A percentile compares a stretch with the other conserved stretches of the same genome.
phyloP scores from a whole-genome alignment of 2,797 vertebrate species.

The Ibycter americanus region DNA sequence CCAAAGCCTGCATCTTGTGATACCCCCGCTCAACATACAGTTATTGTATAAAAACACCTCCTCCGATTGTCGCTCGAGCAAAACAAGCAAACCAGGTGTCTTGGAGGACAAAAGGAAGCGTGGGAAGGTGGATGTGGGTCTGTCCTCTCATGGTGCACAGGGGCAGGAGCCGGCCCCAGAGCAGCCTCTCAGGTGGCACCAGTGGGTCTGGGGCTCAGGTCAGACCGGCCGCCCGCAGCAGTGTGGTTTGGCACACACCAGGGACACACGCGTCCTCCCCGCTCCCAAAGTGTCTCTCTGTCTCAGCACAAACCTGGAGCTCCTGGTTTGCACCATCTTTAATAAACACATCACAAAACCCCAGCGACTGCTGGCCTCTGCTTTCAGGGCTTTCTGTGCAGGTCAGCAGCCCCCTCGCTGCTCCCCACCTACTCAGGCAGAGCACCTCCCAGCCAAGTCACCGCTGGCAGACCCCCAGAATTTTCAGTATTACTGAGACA shows the following conservation, averaged over 20 bases:
- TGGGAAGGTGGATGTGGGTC: background rate
- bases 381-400: background rate
- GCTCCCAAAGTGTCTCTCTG: fast-evolving
- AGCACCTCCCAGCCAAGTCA: background rate
- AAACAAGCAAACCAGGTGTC: background rate
- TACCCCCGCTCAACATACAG: background rate
- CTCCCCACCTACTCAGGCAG: background rate
- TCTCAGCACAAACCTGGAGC: background rate
- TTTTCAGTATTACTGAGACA: background rate
- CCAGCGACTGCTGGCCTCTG: background rate
- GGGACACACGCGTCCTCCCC: background rate
- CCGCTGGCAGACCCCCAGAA: background rate
- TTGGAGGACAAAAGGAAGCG: background rate
- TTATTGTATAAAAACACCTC: background rate
- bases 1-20: background rate
- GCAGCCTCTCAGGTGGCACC: background rate
- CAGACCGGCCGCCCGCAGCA: fast-evolving
- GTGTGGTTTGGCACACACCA: fast-evolving
- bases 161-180: background rate
- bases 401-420: background rate
- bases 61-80: fast-evolving
- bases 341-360: background rate
- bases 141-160: fast-evolving
- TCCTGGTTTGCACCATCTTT: background rate
- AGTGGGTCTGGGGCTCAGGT: fast-evolving